Evolutionary conservation across 1,140 invertebrate genomes (phyloP), one percentile per base, ranked within the genome.

Genomic region (Drosophila jambulina): DNA sequence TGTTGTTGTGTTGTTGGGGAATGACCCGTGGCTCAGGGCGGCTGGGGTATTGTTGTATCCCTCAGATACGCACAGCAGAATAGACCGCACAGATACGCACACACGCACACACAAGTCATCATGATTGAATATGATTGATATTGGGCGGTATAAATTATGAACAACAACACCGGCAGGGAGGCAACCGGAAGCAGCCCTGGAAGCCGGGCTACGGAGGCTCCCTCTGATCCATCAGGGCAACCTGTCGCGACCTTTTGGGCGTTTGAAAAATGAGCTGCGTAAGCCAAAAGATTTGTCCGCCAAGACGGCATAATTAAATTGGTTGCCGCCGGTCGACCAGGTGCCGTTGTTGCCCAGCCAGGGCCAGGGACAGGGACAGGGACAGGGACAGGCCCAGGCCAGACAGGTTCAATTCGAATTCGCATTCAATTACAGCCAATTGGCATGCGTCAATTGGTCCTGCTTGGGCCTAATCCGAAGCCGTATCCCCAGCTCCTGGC

Each of bases 81-180:
- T 67, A 60, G 32, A 60, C 54, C 54, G 61, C 48, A 51, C 48
- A 67, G 34, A 61, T 23, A 60, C 58, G 19, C 54, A 12, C 56
- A 42, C 27, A 32, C 29, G 12, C 27, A 9, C 27, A 29, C 32
- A 3, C n/a, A 32, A 19, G 51, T 21, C 58, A 42, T 51, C 65
- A 87, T 86, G 83, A 88, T 86, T 82, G 83, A 86, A 86, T 87
- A 86, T 86, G 83, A 86, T 86, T 83, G 83, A 86, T 86, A 74
- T 88, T 63, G 58, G 62, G 71, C 42, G 63, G 80, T 53, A 86
- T 86, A 76, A 83, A 86, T 88, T 88, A 83, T 88, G 80, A 83
- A 79, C 54, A 76, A 36, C 21, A 48, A 43, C 25, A 10, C 29
- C 29, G 29, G 12, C 9, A 38, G n/a, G 65, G 12, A 48, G n/a